These are phyloP conservation scores for Siniperca knerii DNA, from an alignment of 2,113 vertebrate species.

Conservation along the genomic window DNA sequence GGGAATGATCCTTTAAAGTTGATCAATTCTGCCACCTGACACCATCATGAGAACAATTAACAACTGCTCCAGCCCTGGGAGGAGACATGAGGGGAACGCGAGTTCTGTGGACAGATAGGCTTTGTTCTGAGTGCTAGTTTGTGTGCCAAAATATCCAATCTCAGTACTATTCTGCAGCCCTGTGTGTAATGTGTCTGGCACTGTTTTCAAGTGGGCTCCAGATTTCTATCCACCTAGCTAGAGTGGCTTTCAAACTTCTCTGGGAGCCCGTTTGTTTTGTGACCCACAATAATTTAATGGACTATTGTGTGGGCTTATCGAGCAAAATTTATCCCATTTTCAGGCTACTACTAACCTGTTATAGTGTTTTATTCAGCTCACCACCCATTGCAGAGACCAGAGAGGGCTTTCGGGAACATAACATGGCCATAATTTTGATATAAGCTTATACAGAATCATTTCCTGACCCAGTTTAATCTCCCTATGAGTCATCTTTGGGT, in stretches of 20 bases:
- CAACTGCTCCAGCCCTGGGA: constrained; percentile 59
- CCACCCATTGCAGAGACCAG: constrained; percentile 36
- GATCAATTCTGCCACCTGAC: constrained; percentile 82
- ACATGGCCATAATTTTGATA: constrained; percentile 50
- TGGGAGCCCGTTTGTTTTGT: constrained; percentile 72
- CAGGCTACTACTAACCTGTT: constrained; percentile 60
- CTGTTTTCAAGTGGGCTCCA: constrained; percentile 63
- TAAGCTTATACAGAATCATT: constrained; percentile 47
- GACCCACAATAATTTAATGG: constrained; percentile 70
- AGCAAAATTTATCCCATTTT: constrained; percentile 58
- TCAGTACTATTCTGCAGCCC: constrained; percentile 49
- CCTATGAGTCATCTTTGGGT: constrained; percentile 53
- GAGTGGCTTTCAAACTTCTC: constrained; percentile 73
- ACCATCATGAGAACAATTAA: constrained; percentile 82
- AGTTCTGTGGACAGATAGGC: constrained; percentile 40
- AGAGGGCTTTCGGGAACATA: constrained; percentile 40
- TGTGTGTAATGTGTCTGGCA: constrained; percentile 66
- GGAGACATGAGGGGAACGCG: constrained; percentile 41
- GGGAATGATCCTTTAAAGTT: constrained; percentile 75
- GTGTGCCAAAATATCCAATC: constrained; percentile 58
- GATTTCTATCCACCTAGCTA: constrained; percentile 61
- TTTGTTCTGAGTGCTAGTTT: constrained; percentile 55
- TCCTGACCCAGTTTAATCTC: constrained; percentile 69
- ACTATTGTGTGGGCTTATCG: constrained; percentile 58
- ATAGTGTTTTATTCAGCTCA: constrained; percentile 49